A percentile compares a stretch with the other conserved stretches of the same genome.
Conservation (phyloP, 2,888 invertebrate genomes). For the Augochlorella aurata region DNA sequence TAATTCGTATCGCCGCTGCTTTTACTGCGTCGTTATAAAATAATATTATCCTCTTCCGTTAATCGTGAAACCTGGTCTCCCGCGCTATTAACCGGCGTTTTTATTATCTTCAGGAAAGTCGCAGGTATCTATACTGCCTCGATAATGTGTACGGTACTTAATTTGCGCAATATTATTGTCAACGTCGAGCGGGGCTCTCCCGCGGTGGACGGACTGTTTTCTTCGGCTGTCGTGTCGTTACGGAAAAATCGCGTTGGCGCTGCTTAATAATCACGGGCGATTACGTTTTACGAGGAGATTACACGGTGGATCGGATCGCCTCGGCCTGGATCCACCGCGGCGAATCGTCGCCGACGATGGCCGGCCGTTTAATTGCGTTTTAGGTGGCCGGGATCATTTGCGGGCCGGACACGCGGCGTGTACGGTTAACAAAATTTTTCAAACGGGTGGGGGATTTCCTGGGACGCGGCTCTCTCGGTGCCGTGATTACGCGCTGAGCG, state of each 20-base stretch:
- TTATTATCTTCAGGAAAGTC: slow-evolving; percentile 1
- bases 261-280: slow-evolving; percentile 33
- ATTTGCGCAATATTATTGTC: slow-evolving; percentile 4
- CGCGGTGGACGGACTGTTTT: not conserved
- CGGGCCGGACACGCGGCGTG: slow-evolving; percentile 5
- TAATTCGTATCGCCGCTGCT: not conserved
- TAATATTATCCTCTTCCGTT: slow-evolving; percentile 10
- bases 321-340: slow-evolving; percentile 16
- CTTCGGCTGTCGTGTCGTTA: not conserved
- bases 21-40: slow-evolving; percentile 2
- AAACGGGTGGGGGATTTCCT: slow-evolving; percentile 27
- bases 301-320: not conserved
- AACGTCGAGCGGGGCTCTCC: not conserved
- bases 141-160: not conserved
- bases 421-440: slow-evolving; percentile 29
- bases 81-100: not conserved
- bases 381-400: slow-evolving; percentile 21
- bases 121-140: not conserved
- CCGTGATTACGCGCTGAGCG: slow-evolving; percentile 28
- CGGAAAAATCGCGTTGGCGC: slow-evolving; percentile 25
- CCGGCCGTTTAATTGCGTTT: slow-evolving; percentile 27
- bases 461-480: slow-evolving; percentile 18
- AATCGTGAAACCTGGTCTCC: not conserved
- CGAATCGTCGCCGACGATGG: slow-evolving; percentile 18
- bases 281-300: slow-evolving; percentile 42